These are phyloP conservation scores for Aricia artaxerxes DNA, from an alignment of 2,888 invertebrate species.

Conservation along the genomic window DNA sequence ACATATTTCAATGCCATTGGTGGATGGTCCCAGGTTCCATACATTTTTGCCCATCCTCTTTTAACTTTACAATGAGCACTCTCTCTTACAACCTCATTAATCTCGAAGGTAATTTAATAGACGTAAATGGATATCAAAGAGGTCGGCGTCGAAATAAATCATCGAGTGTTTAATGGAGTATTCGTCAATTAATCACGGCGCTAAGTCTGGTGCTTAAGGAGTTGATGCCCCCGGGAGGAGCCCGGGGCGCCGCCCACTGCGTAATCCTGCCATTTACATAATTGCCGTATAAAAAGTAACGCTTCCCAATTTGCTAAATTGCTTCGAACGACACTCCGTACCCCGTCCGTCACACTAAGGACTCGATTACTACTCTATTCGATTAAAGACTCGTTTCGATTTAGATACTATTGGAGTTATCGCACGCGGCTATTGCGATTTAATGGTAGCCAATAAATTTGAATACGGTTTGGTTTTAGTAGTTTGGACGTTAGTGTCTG, in stretches of 20 bases:
- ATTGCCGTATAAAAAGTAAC: conserved; percentile 80
- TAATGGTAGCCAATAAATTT: background rate
- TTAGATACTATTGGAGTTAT: background rate
- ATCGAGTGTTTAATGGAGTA: conserved; percentile 58
- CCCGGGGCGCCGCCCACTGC: conserved; percentile 74
- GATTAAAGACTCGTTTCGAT: conserved; percentile 31
- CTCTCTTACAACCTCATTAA: background rate
- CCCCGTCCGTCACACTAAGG: conserved; percentile 49
- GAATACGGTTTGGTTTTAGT: background rate
- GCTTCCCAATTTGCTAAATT: conserved; percentile 81
- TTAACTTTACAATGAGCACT: background rate
- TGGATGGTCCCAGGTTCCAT: no score
- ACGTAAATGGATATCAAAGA: conserved; percentile 46
- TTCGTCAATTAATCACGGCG: conserved; percentile 74
- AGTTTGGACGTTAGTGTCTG: no score
- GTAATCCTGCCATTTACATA: conserved; percentile 81
- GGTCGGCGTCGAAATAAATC: conserved; percentile 72
- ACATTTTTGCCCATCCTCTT: no score
- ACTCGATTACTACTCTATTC: conserved; percentile 38
- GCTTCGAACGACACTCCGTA: conserved; percentile 71
- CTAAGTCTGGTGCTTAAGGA: conserved; percentile 67
- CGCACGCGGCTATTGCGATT: background rate
- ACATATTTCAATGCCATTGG: no score
- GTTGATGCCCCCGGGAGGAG: conserved; percentile 62
- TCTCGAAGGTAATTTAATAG: conserved; percentile 47